phyloP scores from a whole-genome alignment of 2,888 invertebrate genomes.

The Dicyrtomina minuta region DNA sequence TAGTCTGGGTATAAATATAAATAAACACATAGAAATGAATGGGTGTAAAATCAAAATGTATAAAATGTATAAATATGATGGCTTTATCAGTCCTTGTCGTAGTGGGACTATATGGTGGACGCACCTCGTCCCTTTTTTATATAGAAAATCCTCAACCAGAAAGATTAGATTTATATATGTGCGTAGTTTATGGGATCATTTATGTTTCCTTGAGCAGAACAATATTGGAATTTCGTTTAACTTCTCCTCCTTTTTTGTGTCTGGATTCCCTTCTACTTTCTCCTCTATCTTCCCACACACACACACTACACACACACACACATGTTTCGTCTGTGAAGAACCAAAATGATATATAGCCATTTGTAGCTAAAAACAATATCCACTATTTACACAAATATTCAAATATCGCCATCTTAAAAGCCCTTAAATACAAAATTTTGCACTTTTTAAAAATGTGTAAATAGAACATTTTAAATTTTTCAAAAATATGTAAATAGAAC shows the following conservation, averaged over 20 bases:
- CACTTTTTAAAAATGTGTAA: too few relatives aligned
- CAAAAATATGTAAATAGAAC: too few relatives aligned
- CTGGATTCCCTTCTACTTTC: conserved; percentile 1
- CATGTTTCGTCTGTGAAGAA: too few relatives aligned
- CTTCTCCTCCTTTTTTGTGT: not conserved
- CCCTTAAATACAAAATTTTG: too few relatives aligned
- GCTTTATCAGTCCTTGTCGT: not conserved
- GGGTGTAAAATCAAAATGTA: not conserved
- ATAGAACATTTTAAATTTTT: too few relatives aligned
- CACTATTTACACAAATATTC: too few relatives aligned
- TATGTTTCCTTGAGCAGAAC: conserved; percentile 30
- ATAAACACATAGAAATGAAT: not conserved
- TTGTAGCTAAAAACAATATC: too few relatives aligned
- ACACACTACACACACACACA: too few relatives aligned
- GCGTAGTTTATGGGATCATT: conserved; percentile 16
- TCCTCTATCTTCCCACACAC: conserved; percentile 1
- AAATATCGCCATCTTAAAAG: too few relatives aligned
- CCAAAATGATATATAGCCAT: too few relatives aligned
- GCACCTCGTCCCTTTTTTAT: conserved; percentile 1
- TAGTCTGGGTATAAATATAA: not conserved
- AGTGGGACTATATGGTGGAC: not conserved
- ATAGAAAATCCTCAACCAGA: not conserved
- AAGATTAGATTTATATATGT: not conserved
- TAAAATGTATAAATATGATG: not conserved
- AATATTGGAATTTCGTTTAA: conserved; percentile 25